Percentiles rank a stretch among this genome's conserved stretches.
These are phyloP conservation scores for Callithrix jacchus DNA, from an alignment of 2,113 vertebrate genomes.

Conservation along the genomic window DNA sequence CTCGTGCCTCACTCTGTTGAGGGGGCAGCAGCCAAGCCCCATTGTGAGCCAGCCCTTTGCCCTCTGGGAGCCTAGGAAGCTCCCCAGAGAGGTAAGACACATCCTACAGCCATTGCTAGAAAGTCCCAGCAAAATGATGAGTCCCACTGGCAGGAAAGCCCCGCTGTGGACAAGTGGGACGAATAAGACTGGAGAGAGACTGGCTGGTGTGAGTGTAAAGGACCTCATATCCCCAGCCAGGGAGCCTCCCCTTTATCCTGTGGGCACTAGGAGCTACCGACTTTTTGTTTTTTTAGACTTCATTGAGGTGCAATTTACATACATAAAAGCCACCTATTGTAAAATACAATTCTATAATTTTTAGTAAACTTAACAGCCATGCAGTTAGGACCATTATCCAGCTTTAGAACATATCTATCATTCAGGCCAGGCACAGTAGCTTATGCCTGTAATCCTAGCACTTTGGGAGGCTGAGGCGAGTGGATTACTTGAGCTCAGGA, in stretches of 20 bases:
- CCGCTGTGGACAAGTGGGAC: accelerated
- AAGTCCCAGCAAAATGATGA: not conserved
- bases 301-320: not conserved
- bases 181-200: not conserved
- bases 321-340: not conserved
- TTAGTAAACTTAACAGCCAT: not conserved
- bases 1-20: not conserved
- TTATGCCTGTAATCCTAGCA: no score
- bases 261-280: not conserved
- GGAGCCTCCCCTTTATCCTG: not conserved
- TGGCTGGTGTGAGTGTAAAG: not conserved
- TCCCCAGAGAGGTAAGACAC: not conserved
- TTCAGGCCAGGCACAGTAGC: not conserved
- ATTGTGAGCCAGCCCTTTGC: not conserved
- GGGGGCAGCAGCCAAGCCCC: not conserved
- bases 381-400: not conserved
- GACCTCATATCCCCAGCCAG: accelerated
- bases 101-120: not conserved
- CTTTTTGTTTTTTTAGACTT: not conserved
- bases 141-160: not conserved
- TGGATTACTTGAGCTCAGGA: no score
- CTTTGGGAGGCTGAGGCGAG: no score
- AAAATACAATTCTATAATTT: not conserved
- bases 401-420: not conserved
- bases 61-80: not conserved